Conservation (phyloP, 2,888 invertebrate genomes). For the Therioaphis trifolii region DNA sequence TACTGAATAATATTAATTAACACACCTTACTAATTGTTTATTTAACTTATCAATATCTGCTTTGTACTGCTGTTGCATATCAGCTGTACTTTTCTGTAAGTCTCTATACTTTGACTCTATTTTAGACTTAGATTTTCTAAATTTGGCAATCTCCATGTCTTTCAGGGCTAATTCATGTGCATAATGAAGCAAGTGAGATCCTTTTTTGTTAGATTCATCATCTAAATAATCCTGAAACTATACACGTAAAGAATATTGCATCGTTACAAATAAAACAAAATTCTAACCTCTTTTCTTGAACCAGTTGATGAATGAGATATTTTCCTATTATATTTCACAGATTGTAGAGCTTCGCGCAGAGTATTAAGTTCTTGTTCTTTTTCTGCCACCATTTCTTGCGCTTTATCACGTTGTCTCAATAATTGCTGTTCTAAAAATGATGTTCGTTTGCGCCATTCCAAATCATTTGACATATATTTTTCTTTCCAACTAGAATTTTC, state of each 20-base stretch:
- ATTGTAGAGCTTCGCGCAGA: constrained; percentile 69
- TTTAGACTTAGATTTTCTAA: constrained; percentile 78
- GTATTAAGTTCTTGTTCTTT: constrained; percentile 81
- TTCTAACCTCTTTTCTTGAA: constrained; percentile 51
- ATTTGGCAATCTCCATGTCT: constrained; percentile 80
- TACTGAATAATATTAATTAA: no score
- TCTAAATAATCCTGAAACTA: constrained; percentile 55
- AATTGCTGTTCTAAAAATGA: constrained; percentile 78
- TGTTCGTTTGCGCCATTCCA: constrained; percentile 69
- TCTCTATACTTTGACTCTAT: constrained; percentile 69
- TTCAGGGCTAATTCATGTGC: constrained; percentile 84
- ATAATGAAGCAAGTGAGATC: constrained; percentile 83
- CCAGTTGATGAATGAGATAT: constrained; percentile 55
- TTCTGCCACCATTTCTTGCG: constrained; percentile 81
- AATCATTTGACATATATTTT: constrained; percentile 70
- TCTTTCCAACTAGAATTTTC: constrained; percentile 65
- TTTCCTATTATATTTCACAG: constrained; percentile 51
- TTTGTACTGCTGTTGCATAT: constrained; percentile 68
- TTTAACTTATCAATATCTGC: constrained; percentile 68
- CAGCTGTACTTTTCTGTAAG: constrained; percentile 68
- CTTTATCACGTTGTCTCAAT: constrained; percentile 83
- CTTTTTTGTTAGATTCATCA: constrained; percentile 68
- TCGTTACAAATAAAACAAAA: neutral
- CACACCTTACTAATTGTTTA: constrained; percentile 69
- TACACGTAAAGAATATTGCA: constrained; percentile 31